Percentiles rank a stretch among this genome's conserved stretches.
These are phyloP conservation scores for Malthinus seriepunctatus DNA, from an alignment of 2,888 invertebrate species.

Conservation along the genomic window DNA sequence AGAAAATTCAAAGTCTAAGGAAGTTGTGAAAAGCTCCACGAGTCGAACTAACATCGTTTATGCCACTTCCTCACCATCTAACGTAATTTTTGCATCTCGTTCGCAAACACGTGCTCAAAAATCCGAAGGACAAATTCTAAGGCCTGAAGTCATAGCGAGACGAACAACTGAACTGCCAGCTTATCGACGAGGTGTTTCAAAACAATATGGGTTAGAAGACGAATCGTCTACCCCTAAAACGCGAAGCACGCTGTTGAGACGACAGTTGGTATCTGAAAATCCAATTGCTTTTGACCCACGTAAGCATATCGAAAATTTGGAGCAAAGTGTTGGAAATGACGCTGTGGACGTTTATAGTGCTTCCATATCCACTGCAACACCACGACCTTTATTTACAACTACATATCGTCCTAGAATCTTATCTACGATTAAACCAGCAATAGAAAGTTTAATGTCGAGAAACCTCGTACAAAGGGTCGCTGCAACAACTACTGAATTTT, in stretches of 20 bases:
- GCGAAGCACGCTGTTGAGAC: constrained; percentile 64
- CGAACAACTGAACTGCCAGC: constrained; percentile 45
- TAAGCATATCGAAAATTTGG: constrained; percentile 61
- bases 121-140: constrained; percentile 48
- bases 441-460: constrained; percentile 26
- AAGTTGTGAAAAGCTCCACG: constrained; percentile 44
- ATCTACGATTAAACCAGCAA: constrained; percentile 22
- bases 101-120: constrained; percentile 37
- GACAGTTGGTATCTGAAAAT: constrained; percentile 65
- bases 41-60: constrained; percentile 48
- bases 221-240: constrained; percentile 53
- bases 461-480: constrained; percentile 2
- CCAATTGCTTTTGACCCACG: constrained; percentile 55
- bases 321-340: constrained; percentile 67
- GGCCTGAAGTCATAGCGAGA: constrained; percentile 45
- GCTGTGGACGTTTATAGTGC: constrained; percentile 71
- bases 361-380: constrained; percentile 65
- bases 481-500: constrained; percentile 40
- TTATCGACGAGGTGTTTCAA: constrained; percentile 41
- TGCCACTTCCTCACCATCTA: constrained; percentile 49
- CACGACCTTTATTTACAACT: constrained; percentile 69
- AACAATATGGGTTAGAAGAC: constrained; percentile 49
- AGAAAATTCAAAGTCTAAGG: constrained; percentile 42
- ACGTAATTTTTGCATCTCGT: constrained; percentile 36
- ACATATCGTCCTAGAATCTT: constrained; percentile 61